Conservation (phyloP, 2,113 vertebrate species). For the Orientallactaga bullata region DNA sequence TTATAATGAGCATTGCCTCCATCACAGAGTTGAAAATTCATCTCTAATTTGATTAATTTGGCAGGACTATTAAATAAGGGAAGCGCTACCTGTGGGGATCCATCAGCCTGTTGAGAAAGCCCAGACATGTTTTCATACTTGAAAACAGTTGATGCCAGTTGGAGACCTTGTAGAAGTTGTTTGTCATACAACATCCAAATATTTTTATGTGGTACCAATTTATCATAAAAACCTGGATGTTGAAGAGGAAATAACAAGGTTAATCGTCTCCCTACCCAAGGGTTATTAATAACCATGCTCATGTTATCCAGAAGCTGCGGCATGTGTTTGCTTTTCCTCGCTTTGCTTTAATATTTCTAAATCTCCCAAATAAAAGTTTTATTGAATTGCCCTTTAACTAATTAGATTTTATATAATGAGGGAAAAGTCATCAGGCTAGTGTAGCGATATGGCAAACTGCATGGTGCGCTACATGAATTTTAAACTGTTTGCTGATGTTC, state of each 20-base stretch:
- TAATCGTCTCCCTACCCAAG: constrained; percentile 71
- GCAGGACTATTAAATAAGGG: constrained; percentile 67
- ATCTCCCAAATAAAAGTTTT: constrained; percentile 74
- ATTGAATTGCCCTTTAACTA: constrained; percentile 79
- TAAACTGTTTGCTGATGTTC: constrained; percentile 76
- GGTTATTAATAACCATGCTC: constrained; percentile 65
- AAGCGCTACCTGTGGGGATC: constrained; percentile 63
- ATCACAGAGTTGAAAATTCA: constrained; percentile 65
- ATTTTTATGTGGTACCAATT: constrained; percentile 65
- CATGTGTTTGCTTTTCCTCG: constrained; percentile 64
- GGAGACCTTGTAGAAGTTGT: constrained; percentile 62
- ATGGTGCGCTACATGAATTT: constrained; percentile 50
- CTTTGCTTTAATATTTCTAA: constrained; percentile 75
- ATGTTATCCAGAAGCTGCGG: constrained; percentile 46
- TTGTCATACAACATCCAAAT: constrained; percentile 65
- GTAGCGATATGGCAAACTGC: constrained; percentile 50
- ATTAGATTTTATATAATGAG: constrained; percentile 76
- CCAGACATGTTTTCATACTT: constrained; percentile 74
- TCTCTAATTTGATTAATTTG: constrained; percentile 77
- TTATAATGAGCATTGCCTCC: constrained; percentile 53
- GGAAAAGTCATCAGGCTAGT: constrained; percentile 52
- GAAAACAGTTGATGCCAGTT: constrained; percentile 67
- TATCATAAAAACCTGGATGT: constrained; percentile 55
- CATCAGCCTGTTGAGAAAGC: constrained; percentile 65
- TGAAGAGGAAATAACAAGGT: constrained; percentile 73